These are phyloP conservation scores for Mesoligia furuncula DNA, from an alignment of 2,888 invertebrate species.

Conservation along the genomic window DNA sequence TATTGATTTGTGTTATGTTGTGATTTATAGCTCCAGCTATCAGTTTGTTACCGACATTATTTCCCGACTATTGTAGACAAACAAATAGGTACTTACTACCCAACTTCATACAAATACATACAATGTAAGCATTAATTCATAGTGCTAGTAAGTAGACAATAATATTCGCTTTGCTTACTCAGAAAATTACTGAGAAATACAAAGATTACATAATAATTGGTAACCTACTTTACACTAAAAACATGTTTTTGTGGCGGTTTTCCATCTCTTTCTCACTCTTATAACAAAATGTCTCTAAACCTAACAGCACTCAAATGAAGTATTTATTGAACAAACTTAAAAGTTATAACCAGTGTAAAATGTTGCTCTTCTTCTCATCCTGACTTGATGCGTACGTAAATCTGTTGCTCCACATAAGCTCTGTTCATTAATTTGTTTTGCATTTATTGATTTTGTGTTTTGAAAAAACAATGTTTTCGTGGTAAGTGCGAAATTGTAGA, in stretches of 20 bases:
- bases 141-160: slow-evolving; percentile 7
- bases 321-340: not conserved
- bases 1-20: not conserved
- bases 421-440: too few relatives aligned
- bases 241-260: slow-evolving; percentile 3
- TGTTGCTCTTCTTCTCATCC: not conserved
- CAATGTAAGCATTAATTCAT: slow-evolving; percentile 18
- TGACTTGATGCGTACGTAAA: not conserved
- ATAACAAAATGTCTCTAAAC: not conserved
- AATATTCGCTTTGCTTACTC: slow-evolving; percentile 19
- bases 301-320: too few relatives aligned
- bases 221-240: slow-evolving; percentile 12
- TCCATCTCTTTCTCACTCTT: slow-evolving; percentile 16
- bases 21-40: not conserved
- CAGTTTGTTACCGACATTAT: not conserved
- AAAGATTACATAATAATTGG: slow-evolving; percentile 25
- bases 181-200: slow-evolving; percentile 24
- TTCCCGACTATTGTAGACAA: not conserved
- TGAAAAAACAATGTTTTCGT: not conserved
- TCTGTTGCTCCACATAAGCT: not conserved
- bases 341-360: not conserved
- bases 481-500: not conserved
- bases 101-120: not conserved
- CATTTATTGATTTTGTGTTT: not conserved
- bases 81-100: not conserved